Evolutionary conservation across 2,888 invertebrate species (phyloP), one percentile per base, ranked within the genome.

Genomic region (Pyrochroa serraticornis): DNA sequence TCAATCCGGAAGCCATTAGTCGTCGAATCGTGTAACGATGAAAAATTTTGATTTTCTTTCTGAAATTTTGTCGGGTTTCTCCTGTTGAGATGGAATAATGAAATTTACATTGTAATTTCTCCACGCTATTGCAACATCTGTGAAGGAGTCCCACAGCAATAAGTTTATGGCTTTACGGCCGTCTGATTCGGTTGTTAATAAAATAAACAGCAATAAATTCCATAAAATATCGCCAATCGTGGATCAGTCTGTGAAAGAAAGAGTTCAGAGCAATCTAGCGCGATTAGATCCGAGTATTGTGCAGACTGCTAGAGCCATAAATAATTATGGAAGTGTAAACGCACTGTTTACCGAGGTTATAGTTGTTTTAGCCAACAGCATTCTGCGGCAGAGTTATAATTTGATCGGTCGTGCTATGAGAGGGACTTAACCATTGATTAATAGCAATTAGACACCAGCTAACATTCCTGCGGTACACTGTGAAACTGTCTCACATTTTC

Each of bases 391-490:
- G 74, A 78, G 76, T 79, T 79, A 79, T 78, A 79, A 79, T 78
- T 79, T 78, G 76, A 78, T 78, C 78, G 77, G 77, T 79, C 79
- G 79, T 79, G 79, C 78, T 71, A 74, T 73, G 75, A 77, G 77
- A 76, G 73, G 69, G 69, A 68, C 75, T 72, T 68, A 75, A 70
- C 76, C 77, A 68, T 72, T 77, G 75, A 76, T 78, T 78, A 78
- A 77, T 77, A 75, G 76, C 77, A 78, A 78, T 78, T 77, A 78
- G 77, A 77, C 76, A 75, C 73, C 69, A 71, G 67, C 65, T 70
- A 68, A 67, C 72, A 73, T 74, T 73, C 73, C 71, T 63, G 51
- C 53, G 59, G 59, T 71, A 70, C 70, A 72, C 71, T 72, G 71
- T 67, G 69, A 71, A 66, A 65, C 63, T 45, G 42, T 39, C 38